These are phyloP conservation scores for Lanius ludovicianus DNA, from an alignment of 2,113 vertebrate species.

Conservation along the genomic window DNA sequence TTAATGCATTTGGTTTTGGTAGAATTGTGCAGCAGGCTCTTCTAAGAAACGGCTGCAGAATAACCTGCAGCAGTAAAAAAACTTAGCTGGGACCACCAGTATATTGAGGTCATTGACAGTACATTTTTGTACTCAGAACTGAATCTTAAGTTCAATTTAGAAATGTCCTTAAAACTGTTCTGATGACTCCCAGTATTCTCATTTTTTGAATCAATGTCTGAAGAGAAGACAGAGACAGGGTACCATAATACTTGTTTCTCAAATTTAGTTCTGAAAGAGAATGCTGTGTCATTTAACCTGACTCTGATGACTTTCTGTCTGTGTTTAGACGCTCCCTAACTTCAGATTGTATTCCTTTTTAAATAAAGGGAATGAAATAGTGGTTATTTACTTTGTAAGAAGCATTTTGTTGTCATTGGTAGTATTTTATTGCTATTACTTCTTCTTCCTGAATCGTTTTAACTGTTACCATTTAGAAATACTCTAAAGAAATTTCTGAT, in stretches of 20 bases:
- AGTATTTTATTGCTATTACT: background rate
- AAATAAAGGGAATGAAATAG: background rate
- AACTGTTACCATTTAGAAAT: background rate
- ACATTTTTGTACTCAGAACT: background rate
- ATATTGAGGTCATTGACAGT: background rate
- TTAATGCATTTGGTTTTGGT: background rate
- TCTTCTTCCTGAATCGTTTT: background rate
- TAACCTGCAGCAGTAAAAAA: background rate
- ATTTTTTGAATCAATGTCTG: background rate
- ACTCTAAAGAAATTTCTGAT: background rate
- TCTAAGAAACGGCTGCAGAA: background rate
- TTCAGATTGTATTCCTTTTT: background rate
- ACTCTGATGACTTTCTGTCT: background rate
- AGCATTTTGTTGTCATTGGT: background rate
- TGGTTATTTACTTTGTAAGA: background rate
- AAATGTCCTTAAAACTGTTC: background rate
- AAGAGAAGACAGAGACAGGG: background rate
- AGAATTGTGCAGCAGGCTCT: background rate
- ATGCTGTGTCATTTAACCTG: background rate
- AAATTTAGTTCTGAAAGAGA: background rate
- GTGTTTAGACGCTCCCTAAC: background rate
- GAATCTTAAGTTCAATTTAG: background rate
- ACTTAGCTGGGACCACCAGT: background rate
- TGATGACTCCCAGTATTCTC: background rate
- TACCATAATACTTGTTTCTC: background rate